These are phyloP conservation scores for Upupa epops DNA, from an alignment of 2,113 vertebrate genomes.

Conservation along the genomic window DNA sequence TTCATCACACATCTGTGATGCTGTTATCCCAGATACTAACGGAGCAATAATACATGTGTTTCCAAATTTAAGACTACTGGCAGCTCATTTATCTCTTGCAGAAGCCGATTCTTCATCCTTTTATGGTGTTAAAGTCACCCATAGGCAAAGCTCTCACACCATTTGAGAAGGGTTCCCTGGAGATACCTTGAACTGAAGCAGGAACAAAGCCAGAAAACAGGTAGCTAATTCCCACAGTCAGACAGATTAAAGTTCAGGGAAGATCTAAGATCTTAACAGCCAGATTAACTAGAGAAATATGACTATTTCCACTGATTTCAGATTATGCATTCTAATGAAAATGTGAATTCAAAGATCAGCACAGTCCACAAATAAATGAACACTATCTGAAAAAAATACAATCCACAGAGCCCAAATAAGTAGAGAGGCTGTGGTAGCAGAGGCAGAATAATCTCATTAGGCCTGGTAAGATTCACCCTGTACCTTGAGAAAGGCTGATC, in stretches of 20 bases:
- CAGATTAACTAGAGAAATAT: background rate
- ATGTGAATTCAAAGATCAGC: background rate
- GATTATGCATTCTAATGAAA: background rate
- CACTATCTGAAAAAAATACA: background rate
- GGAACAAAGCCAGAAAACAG: background rate
- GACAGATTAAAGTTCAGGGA: background rate
- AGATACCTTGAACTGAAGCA: background rate
- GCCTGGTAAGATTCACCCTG: background rate
- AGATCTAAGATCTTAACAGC: background rate
- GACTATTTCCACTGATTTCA: background rate
- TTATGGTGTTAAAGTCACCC: background rate
- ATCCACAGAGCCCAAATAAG: background rate
- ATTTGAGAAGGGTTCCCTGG: background rate
- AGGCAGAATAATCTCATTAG: background rate
- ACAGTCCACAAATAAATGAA: background rate
- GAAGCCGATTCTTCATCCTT: background rate
- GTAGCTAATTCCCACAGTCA: background rate
- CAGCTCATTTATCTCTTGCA: background rate
- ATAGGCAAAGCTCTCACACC: background rate
- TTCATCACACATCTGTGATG: background rate
- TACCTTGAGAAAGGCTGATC: background rate
- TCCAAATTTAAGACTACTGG: background rate
- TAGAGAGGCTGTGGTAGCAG: background rate
- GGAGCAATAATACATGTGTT: background rate
- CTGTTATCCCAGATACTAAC: background rate